Evolutionary conservation across 2,888 invertebrate species (phyloP).

Genomic region (Odontothrips loti): DNA sequence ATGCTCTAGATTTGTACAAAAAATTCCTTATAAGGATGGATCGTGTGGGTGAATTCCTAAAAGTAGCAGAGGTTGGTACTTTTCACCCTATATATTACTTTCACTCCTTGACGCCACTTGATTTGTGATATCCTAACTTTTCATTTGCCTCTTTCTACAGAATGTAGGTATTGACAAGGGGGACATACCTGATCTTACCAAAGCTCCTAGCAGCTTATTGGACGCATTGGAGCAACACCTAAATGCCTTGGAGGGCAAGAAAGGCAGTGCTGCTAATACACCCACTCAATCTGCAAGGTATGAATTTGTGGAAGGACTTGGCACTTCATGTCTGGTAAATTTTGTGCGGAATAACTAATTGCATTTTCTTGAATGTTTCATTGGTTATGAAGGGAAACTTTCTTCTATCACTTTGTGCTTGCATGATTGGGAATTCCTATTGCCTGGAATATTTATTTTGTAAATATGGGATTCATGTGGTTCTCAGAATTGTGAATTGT

Average conservation of each 20-base stretch:
- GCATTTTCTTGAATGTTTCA: neutral
- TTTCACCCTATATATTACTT: neutral
- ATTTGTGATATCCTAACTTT: conserved; percentile 36
- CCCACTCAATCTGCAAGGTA: conserved; percentile 82
- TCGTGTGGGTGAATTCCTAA: conserved; percentile 94
- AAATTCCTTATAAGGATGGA: conserved; percentile 98
- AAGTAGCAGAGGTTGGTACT: conserved; percentile 54
- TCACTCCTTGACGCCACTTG: conserved; percentile 34
- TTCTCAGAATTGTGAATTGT: neutral
- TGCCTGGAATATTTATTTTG: neutral
- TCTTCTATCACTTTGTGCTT: neutral
- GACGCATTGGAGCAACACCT: conserved; percentile 97
- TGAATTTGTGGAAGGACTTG: conserved; percentile 35
- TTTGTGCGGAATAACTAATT: neutral
- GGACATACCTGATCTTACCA: conserved; percentile 96
- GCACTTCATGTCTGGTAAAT: conserved; percentile 14
- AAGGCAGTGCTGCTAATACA: conserved; percentile 78
- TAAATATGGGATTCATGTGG: neutral
- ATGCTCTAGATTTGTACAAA: conserved; percentile 97
- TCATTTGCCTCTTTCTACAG: conserved; percentile 34
- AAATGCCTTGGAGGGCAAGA: conserved; percentile 87
- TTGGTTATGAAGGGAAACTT: neutral
- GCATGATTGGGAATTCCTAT: neutral
- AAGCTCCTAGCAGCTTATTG: conserved; percentile 93
- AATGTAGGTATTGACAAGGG: conserved; percentile 98